These are phyloP conservation scores for Neolamprologus fasciatus DNA, from an alignment of 2,113 vertebrate genomes.

Conservation along the genomic window DNA sequence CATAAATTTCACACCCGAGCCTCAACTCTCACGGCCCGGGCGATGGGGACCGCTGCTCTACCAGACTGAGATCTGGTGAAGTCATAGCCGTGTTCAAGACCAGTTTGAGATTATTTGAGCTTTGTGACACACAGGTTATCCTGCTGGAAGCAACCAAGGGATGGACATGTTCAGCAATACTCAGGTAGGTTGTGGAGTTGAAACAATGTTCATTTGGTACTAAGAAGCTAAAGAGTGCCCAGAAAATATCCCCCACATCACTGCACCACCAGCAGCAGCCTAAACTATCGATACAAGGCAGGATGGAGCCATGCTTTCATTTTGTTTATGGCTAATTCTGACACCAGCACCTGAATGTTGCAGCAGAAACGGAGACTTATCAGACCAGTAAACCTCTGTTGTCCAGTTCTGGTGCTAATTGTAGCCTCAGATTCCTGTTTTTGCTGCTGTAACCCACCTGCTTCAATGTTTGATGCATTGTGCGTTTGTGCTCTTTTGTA, in stretches of 20 bases:
- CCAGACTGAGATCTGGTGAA: fast-evolving
- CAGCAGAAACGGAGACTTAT: not conserved
- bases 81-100: fast-evolving
- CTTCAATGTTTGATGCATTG: not conserved
- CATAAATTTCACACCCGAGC: not conserved
- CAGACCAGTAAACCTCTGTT: not conserved
- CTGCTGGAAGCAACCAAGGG: not conserved
- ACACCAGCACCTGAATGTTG: not conserved
- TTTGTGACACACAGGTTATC: not conserved
- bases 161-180: not conserved
- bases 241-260: not conserved
- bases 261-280: not conserved
- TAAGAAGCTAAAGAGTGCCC: not conserved
- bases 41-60: fast-evolving
- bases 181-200: not conserved
- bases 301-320: not conserved
- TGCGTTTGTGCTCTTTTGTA: not conserved
- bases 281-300: not conserved
- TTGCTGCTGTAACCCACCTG: not conserved
- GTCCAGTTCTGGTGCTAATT: not conserved
- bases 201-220: not conserved
- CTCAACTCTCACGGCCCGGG: fast-evolving
- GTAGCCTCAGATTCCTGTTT: not conserved
- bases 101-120: not conserved
- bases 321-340: not conserved